These are phyloP conservation scores for Nemotelus nigrinus DNA, from an alignment of 2,888 invertebrate genomes.

Conservation along the genomic window DNA sequence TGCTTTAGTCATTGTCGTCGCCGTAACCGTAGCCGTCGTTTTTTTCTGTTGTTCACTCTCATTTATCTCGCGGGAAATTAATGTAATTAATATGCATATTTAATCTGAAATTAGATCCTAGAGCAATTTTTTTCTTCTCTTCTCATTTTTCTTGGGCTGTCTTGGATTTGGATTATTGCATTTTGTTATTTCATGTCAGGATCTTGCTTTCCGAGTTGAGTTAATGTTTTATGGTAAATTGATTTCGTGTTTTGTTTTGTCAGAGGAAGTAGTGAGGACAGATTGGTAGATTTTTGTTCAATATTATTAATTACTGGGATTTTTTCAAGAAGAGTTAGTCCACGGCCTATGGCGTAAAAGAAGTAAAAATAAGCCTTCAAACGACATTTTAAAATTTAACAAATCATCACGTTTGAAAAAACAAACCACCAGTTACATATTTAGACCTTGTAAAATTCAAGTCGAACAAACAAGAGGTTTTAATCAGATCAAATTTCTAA, in stretches of 20 bases:
- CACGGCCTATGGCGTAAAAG: too few relatives aligned
- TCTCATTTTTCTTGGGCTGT: constrained; percentile 16
- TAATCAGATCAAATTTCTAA: neutral
- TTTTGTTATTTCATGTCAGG: constrained; percentile 37
- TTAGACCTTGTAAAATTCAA: too few relatives aligned
- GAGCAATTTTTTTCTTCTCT: constrained; percentile 37
- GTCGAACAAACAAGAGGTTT: too few relatives aligned
- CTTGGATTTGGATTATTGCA: constrained; percentile 42
- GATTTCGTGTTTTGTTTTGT: neutral
- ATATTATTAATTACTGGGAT: too few relatives aligned
- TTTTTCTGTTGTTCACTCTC: constrained; percentile 27
- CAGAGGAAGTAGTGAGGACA: too few relatives aligned
- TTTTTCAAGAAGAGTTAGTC: too few relatives aligned
- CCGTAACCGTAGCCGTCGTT: neutral
- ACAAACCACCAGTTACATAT: too few relatives aligned
- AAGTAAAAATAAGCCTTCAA: too few relatives aligned
- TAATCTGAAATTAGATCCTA: constrained; percentile 48
- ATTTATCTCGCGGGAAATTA: constrained; percentile 49
- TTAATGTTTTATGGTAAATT: constrained; percentile 40
- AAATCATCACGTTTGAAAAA: too few relatives aligned
- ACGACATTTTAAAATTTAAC: too few relatives aligned
- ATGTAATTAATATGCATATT: constrained; percentile 51
- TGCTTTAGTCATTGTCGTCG: neutral
- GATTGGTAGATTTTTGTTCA: too few relatives aligned
- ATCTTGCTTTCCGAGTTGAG: constrained; percentile 40